Evolutionary conservation across 1,140 invertebrate genomes (phyloP).

Genomic region (Drosophila lacertosa): DNA sequence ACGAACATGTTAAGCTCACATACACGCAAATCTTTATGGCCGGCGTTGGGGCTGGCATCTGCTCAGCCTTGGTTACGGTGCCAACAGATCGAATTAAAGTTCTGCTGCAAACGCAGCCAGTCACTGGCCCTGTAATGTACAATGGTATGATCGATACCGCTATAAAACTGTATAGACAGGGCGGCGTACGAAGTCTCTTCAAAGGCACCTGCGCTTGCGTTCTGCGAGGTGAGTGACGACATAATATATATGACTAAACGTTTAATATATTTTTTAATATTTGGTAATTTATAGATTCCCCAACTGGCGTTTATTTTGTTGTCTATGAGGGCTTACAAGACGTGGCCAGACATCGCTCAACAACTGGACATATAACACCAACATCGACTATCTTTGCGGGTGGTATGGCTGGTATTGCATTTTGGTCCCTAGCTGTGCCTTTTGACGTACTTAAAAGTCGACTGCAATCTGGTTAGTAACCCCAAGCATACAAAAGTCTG

Average conservation of each 20-base stretch:
- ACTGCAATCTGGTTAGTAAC: constrained; percentile 92
- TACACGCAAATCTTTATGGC: constrained; percentile 93
- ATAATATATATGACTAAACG: too few relatives aligned
- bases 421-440: constrained; percentile 98
- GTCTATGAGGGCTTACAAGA: constrained; percentile 96
- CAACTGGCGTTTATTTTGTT: constrained; percentile 98
- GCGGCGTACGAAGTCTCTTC: constrained; percentile 97
- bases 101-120: constrained; percentile 94
- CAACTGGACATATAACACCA: constrained; percentile 81
- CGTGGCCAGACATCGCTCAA: constrained; percentile 83
- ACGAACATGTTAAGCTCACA: constrained; percentile 88
- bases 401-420: constrained; percentile 97
- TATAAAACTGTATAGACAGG: constrained; percentile 95
- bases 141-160: constrained; percentile 96
- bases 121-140: constrained; percentile 91
- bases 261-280: background rate
- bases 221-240: constrained; percentile 88
- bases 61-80: constrained; percentile 97
- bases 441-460: constrained; percentile 99
- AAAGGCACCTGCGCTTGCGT: constrained; percentile 97
- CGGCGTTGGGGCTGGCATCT: constrained; percentile 96
- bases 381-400: constrained; percentile 95
- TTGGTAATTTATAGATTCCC: constrained; percentile 89
- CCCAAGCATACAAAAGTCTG: background rate
- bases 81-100: constrained; percentile 99